Evolutionary conservation across 2,888 invertebrate genomes (phyloP).

Genomic region (Congeria kusceri): DNA sequence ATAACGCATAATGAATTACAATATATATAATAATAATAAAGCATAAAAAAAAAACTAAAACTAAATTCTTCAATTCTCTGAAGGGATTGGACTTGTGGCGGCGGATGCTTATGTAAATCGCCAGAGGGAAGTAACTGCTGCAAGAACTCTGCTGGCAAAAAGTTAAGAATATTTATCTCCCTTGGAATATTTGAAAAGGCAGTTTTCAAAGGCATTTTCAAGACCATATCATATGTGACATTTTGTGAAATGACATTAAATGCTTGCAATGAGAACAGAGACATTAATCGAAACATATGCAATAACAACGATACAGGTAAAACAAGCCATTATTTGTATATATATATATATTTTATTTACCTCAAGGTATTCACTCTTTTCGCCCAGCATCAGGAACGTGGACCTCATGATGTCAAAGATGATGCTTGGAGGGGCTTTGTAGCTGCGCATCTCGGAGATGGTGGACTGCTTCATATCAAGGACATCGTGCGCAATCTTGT

Average conservation of each 20-base stretch:
- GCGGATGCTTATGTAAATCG: too few species aligned
- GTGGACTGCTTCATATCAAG: slow-evolving; percentile 70
- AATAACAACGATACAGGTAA: too few species aligned
- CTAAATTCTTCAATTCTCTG: too few species aligned
- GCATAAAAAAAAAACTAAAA: too few species aligned
- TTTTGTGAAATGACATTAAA: neutral
- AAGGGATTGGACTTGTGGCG: too few species aligned
- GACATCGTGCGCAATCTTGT: slow-evolving; percentile 66
- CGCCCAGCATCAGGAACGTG: slow-evolving; percentile 67
- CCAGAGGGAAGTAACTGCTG: too few species aligned
- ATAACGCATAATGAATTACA: too few species aligned
- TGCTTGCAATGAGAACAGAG: too few species aligned
- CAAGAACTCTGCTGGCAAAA: too few species aligned
- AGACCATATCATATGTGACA: neutral
- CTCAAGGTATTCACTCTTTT: slow-evolving; percentile 43
- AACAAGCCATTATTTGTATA: neutral
- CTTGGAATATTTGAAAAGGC: too few species aligned
- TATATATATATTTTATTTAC: slow-evolving; percentile 27
- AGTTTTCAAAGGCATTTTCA: neutral
- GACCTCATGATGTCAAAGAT: slow-evolving; percentile 67
- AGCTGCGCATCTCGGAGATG: slow-evolving; percentile 69
- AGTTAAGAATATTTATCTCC: too few species aligned
- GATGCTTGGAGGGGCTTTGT: slow-evolving; percentile 55
- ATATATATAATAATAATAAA: too few species aligned
- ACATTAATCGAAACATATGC: neutral